A percentile compares a stretch with the other conserved stretches of the same genome.
Evolutionary conservation across 1,140 invertebrate genomes (phyloP).

Genomic region (Sycophaga agraensis): DNA sequence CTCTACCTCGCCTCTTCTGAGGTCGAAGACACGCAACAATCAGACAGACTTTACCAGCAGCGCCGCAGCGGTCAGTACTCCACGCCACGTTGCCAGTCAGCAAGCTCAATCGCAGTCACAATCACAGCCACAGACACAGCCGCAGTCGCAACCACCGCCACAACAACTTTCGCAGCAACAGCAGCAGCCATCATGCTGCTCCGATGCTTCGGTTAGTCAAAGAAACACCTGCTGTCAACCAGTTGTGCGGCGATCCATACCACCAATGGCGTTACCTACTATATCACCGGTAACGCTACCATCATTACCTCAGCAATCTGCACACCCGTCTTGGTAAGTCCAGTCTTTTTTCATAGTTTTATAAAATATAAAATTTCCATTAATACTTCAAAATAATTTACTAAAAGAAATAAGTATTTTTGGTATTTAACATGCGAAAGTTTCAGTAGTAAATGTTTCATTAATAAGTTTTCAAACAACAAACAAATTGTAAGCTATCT

Average conservation of each 20-base stretch:
- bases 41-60: conserved; percentile 50
- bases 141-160: background rate
- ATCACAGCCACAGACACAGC: conserved; percentile 33
- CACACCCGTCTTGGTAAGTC: conserved; percentile 66
- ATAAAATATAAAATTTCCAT: too few relatives aligned
- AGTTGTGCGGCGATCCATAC: conserved; percentile 55
- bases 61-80: conserved; percentile 7
- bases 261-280: conserved; percentile 57
- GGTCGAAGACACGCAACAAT: conserved; percentile 57
- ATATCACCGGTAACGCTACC: conserved; percentile 56
- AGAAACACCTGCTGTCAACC: conserved; percentile 56
- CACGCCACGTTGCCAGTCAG: conserved; percentile 33
- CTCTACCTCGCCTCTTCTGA: conserved; percentile 53
- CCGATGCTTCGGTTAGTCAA: background rate
- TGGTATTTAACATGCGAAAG: too few relatives aligned
- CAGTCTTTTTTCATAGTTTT: too few relatives aligned
- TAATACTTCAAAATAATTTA: too few relatives aligned
- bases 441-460: too few relatives aligned
- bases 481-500: too few relatives aligned
- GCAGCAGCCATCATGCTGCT: conserved; percentile 41
- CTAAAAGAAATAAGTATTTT: too few relatives aligned
- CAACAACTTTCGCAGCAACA: conserved; percentile 28
- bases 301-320: conserved; percentile 50
- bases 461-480: too few relatives aligned
- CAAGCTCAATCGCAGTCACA: conserved; percentile 36